Evolutionary conservation across 2,113 vertebrate genomes (phyloP), one percentile per base, ranked within the genome.

Genomic region (Tragelaphus strepsiceros): DNA sequence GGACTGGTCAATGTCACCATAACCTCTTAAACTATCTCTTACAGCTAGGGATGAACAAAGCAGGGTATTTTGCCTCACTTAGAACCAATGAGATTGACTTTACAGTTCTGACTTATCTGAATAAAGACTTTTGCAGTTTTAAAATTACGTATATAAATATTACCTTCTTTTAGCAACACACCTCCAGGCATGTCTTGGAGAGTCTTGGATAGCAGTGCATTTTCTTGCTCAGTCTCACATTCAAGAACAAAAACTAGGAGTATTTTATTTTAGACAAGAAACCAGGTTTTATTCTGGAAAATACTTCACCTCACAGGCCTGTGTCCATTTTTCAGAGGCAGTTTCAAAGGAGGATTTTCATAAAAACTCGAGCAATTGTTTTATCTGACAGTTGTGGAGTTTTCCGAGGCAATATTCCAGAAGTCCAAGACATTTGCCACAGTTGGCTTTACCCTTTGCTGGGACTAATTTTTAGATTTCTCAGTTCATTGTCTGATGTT

Each of bases 1-100:
- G 90, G 77, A n/a, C 77, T 95, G 39, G 87, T 92, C 62, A 77
- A 11, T 90, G 84, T 96, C 90, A 98, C 85, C 51, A 43, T 92
- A 92, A 96, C 86, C 85, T 97, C 82, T 81, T 88, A 62, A 85
- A 82, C 28, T 81, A 17, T 94, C 7, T 81, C 24, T 13, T 95
- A 62, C 17, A 77, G 64, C 12, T 51, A 77, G 22, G 28, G 46
- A 54, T 81, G 83, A 89, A 61, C 24, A 32, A 97, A 95, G 35
- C 12, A 39, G 24, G n/a, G 11, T 95, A 85, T 22, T 49, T 30
- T 78, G n/a, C 39, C 78, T 30, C 21, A 32, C 13, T 64, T 96
- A 90, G 16, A 91, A 96, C 81, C n/a, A 64, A n/a, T 3, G 28
- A 39, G 53, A 77, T 84, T 67, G 78, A 39, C 9, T 54, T 64